Evolutionary conservation across 2,888 invertebrate genomes (phyloP), one percentile per base, ranked within the genome.

Genomic region (Noctua pronuba): DNA sequence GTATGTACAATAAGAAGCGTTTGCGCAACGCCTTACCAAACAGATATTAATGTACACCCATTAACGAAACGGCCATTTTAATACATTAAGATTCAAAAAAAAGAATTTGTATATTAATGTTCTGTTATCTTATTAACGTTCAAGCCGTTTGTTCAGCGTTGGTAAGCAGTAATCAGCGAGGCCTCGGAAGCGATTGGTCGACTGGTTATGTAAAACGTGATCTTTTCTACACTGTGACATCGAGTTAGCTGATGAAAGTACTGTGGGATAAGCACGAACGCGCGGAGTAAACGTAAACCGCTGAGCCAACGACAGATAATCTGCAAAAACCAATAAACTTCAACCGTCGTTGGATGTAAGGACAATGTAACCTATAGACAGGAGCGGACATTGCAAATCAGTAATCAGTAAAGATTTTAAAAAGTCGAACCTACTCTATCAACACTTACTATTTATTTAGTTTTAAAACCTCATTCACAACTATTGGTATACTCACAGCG

Each of bases 151-250:
- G 44, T 73, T 74, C 44, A 74, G 35, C 38, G 64, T 64, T 67
- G 35, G 72, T 75, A 69, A 58, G 69, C 55, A 66, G 69, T 82
- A 68, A 77, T 75, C 62, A 73, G 13, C 18, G 21, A 58, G 24
- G 65, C 65, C 55, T 83, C 67, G 49, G 79, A 79, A 84, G 64
- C 66, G 18, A 44, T 72, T 60, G 83, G 74, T 70, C 46, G 75
- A 84, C 76, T 86, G 73, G 75, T 85, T 85, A 85, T 84, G 65
- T 76, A 86, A 84, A 86, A 70, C 84, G 73, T 75, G 78, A 74
- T 55, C 80, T 76, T 79, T 75, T 73, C 65, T 83, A 78, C 55
- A 16, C 71, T 84, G 70, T 85, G 82, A 69, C 46, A n/a, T 66
- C 28, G 62, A 69, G 55, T 31, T 35, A 46, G n/a, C 24, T 65